phyloP scores from a whole-genome alignment of 1,140 invertebrate species.

The Macrocentrus cingulum region DNA sequence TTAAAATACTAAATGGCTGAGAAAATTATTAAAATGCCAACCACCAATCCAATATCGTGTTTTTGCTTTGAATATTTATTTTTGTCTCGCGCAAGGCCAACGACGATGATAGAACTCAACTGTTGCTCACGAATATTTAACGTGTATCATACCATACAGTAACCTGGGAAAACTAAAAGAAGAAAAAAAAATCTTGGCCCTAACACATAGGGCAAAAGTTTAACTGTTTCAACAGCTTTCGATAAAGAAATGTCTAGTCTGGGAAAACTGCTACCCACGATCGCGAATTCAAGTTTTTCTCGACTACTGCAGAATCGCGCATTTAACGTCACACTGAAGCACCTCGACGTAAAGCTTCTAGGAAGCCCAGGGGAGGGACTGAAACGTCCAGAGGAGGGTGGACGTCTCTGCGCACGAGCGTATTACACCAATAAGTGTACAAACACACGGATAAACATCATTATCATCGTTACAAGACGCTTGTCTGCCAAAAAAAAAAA shows the following conservation, averaged over 20 bases:
- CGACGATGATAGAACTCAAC: neutral
- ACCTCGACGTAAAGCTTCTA: slow-evolving; percentile 28
- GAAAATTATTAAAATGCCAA: no score
- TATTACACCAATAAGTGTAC: neutral
- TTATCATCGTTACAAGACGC: neutral
- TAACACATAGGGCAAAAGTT: no score
- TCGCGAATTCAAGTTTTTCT: neutral
- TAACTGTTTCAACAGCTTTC: no score
- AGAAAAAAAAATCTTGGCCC: no score
- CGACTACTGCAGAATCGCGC: slow-evolving; percentile 47
- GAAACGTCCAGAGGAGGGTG: slow-evolving; percentile 14
- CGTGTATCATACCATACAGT: neutral
- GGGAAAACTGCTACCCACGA: no score
- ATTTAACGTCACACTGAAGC: slow-evolving; percentile 51
- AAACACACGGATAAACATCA: no score
- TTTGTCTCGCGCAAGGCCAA: slow-evolving; percentile 22
- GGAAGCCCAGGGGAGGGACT: slow-evolving; percentile 39
- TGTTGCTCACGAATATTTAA: slow-evolving; percentile 5
- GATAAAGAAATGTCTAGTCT: neutral
- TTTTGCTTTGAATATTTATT: slow-evolving; percentile 18
- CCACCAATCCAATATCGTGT: neutral
- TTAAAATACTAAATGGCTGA: no score
- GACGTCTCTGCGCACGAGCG: slow-evolving; percentile 13
- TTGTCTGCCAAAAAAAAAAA: slow-evolving; percentile 8
- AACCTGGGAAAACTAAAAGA: no score